Evolutionary conservation across 2,113 vertebrate genomes (phyloP).

Genomic region (Bufo bufo): DNA sequence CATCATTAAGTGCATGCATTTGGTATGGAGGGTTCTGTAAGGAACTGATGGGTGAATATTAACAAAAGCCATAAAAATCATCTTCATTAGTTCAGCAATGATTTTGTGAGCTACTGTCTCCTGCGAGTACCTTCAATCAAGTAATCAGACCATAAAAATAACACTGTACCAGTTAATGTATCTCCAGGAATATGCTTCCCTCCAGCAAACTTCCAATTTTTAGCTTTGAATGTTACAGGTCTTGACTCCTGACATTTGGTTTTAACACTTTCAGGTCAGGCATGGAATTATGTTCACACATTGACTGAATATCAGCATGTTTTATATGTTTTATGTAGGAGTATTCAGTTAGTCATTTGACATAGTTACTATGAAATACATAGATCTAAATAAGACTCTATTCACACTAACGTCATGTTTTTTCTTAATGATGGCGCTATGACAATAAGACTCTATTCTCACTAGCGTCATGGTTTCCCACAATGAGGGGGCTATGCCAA

Average conservation of each 20-base stretch:
- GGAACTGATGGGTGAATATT: conserved; percentile 10
- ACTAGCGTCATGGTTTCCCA: background rate
- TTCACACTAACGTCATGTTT: too few relatives aligned
- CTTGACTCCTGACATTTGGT: conserved; percentile 16
- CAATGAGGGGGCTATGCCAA: background rate
- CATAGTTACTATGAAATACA: background rate
- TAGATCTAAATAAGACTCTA: background rate
- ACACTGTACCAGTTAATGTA: conserved; percentile 39
- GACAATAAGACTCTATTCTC: background rate
- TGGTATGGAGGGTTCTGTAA: background rate
- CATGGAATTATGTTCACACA: background rate
- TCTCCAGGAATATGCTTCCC: conserved; percentile 50
- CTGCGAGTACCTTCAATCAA: conserved; percentile 47
- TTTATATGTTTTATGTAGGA: background rate
- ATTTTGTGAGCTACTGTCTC: conserved; percentile 37
- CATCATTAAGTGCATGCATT: background rate
- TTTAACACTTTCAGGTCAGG: conserved; percentile 39
- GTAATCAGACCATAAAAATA: conserved; percentile 56
- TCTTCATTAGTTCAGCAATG: conserved; percentile 25
- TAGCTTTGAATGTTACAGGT: conserved; percentile 43
- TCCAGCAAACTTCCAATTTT: conserved; percentile 38
- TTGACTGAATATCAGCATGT: background rate
- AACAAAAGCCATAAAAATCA: background rate
- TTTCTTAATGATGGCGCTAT: too few relatives aligned
- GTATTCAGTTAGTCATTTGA: background rate